These are phyloP conservation scores for Diorhabda carinulata DNA, from an alignment of 1,140 invertebrate genomes.

Conservation along the genomic window DNA sequence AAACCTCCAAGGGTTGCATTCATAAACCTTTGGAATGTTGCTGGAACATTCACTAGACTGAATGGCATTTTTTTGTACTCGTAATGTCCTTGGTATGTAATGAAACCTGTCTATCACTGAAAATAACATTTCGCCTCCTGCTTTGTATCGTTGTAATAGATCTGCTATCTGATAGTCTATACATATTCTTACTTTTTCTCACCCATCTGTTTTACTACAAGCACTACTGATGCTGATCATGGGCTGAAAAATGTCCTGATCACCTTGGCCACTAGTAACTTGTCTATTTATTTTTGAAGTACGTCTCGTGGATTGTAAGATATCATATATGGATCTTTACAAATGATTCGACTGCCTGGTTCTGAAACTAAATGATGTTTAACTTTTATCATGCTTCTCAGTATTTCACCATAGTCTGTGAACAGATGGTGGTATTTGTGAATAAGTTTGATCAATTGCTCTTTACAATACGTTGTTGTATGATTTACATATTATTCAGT, in stretches of 20 bases:
- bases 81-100: constrained; percentile 36
- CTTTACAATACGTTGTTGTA: too few species aligned
- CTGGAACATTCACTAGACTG: constrained; percentile 39
- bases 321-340: neutral
- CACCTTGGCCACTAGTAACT: neutral
- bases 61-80: constrained; percentile 43
- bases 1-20: neutral
- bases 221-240: neutral
- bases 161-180: neutral
- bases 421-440: too few species aligned
- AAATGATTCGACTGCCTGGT: too few species aligned
- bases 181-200: neutral
- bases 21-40: neutral
- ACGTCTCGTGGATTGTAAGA: neutral
- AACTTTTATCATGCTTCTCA: too few species aligned
- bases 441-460: too few species aligned
- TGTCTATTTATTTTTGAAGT: neutral
- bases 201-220: neutral
- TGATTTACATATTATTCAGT: too few species aligned
- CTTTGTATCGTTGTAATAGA: neutral
- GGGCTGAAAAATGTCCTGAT: neutral
- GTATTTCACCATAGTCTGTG: too few species aligned
- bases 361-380: too few species aligned
- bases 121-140: neutral
- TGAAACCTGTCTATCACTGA: constrained; percentile 33